phyloP scores from a whole-genome alignment of 1,140 invertebrate genomes.

The Globodera ellingtonae region DNA sequence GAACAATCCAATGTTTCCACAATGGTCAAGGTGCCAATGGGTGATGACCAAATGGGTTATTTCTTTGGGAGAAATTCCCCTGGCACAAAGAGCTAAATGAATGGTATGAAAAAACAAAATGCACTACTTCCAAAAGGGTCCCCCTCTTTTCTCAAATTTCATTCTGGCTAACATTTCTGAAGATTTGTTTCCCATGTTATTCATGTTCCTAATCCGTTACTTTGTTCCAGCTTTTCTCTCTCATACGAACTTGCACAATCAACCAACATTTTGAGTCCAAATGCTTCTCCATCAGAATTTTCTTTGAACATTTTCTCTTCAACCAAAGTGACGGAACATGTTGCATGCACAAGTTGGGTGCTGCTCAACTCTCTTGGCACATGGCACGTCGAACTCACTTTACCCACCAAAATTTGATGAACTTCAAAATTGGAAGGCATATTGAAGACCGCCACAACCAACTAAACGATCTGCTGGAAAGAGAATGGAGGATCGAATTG shows the following conservation, averaged over 20 bases:
- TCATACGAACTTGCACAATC: conserved; percentile 26
- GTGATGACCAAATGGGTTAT: conserved; percentile 33
- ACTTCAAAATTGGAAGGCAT: background rate
- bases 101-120: too few relatives aligned
- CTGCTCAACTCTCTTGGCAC: background rate
- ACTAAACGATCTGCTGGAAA: too few relatives aligned
- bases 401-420: background rate
- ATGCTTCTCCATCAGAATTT: background rate
- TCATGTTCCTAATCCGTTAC: conserved; percentile 4
- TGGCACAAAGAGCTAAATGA: conserved; percentile 2
- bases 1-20: conserved; percentile 28
- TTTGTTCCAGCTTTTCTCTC: conserved; percentile 14
- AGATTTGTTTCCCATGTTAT: background rate
- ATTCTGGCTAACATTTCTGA: background rate
- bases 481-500: too few relatives aligned
- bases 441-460: background rate
- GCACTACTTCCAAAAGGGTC: too few relatives aligned
- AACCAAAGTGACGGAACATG: conserved; percentile 35
- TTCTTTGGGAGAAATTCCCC: background rate
- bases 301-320: conserved; percentile 10
- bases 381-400: background rate
- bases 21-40: conserved; percentile 36
- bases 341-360: conserved; percentile 12
- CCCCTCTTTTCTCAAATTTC: too few relatives aligned
- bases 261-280: conserved; percentile 27